Base-by-base conservation (phyloP, 1,140 invertebrate genomes). In the Lordiphosa stackelbergi region DNA sequence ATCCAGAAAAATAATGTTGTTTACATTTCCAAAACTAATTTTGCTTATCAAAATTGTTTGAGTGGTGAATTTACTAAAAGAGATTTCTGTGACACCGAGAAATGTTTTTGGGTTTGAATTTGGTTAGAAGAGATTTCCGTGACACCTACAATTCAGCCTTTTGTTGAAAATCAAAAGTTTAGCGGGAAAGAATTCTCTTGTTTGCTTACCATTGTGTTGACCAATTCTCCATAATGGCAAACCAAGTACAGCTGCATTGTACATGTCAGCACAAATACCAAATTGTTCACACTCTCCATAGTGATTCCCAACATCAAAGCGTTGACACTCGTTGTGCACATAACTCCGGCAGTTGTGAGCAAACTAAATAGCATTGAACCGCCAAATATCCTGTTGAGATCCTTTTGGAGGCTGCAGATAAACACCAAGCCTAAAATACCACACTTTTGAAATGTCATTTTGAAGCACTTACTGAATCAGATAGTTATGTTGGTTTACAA, bases 171-270 rank as follows among this genome's bases (percentile, higher is more conserved):
- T n/a, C n/a, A n/a, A n/a, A n/a, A n/a, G n/a, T 19, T 19, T 19
- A 19, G 3, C 19, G 19, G 3, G 2, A 19, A 19, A 1, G 19
- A 3, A 19, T 28, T 28, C 5, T 28, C 24, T 3, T 10, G n/a
- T 6, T 38, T 38, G 43, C 28, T 56, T 56, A 69, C 66, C 35
- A 66, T 46, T 7, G 43, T 57, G 5, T 46, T 48, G 1, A 75
- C 54, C 16, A 66, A 12, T 34, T 83, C 68, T 5, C 77, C 77
- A 40, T 64, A 66, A 38, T 75, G 63, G 22, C 77, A 83, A 8
- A 83, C 58, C 28, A 81, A 22, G 36, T 55, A 81, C 24, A 81
- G 49, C 40, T 72, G 77, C n/a, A 46, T 40, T 3, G 31, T 28
- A 11, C 60, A 48, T 31, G 57, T 62, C 24, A 47, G 45, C 9